Evolutionary conservation across 2,888 invertebrate genomes (phyloP), one percentile per base, ranked within the genome.

Genomic region (Lasioglossum leucozonium): DNA sequence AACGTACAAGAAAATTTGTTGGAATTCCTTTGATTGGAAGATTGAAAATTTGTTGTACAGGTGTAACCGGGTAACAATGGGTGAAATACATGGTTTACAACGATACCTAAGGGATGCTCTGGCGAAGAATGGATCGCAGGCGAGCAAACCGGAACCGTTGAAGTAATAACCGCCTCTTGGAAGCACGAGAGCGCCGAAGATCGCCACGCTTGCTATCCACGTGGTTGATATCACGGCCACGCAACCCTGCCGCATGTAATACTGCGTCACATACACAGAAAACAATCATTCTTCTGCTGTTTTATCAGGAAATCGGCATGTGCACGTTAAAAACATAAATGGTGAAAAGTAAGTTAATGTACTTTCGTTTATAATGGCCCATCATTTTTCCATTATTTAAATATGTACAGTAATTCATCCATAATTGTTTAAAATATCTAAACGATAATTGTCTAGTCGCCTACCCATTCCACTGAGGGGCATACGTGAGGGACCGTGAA

Each of bases 141-240:
- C 98, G 95, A 98, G 97, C 92, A 98, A 96, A 40, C 98, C 98
- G 22, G 98, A 97, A 71, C 97, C 96, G 95, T 98, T 98, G 96
- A 98, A 98, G 95, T 98, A 98, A 95, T 98, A 98, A 84, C 98
- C 98, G 91, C 98, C 98, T 92, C 97, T 96, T 13, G 98, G 98
- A 83, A 98, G 96, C 89, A 98, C 98, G 95, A 98, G 96, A 88
- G 97, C 96, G 44, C 98, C 97, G 94, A 98, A 98, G 91, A 98
- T 96, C 77, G 98, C 97, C 92, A 98, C 97, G 85, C 98, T 98
- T 91, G 97, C 96, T 93, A 98, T 97, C 98, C 98, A 98, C 91
- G 98, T 98, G 92, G 97, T 95, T 94, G 98, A 97, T 94, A 98
- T 97, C 88, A 98, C 97, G 89, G 98, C 96, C 90, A 98, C 97